Conservation (phyloP, 2,113 vertebrate species). For the Amia ocellicauda region DNA sequence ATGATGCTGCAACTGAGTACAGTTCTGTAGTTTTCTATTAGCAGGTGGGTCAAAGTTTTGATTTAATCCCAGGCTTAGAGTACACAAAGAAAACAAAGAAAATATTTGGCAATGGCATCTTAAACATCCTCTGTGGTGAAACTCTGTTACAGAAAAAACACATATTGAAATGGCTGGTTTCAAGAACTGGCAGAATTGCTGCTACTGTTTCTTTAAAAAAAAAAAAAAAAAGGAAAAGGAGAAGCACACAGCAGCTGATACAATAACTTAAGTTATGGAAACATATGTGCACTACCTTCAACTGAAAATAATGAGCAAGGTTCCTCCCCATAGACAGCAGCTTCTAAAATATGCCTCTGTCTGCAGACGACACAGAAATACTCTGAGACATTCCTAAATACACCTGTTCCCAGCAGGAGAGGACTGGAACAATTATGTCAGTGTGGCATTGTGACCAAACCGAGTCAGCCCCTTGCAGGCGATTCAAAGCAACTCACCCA, state of each 20-base stretch:
- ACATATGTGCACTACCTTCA: not conserved
- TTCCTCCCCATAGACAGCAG: conserved; percentile 1
- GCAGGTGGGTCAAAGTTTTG: no score
- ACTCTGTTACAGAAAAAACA: no score
- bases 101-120: not conserved
- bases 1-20: no score
- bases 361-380: not conserved
- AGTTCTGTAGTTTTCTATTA: no score
- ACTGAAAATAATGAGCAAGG: not conserved
- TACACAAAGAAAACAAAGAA: no score
- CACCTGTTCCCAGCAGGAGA: conserved; percentile 6
- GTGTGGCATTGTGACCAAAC: not conserved
- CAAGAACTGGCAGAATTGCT: not conserved
- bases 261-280: not conserved
- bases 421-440: not conserved
- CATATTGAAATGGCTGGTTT: not conserved
- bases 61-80: no score
- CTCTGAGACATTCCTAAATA: not conserved
- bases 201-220: not conserved
- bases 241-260: not conserved
- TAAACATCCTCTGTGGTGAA: not conserved
- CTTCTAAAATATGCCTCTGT: not conserved
- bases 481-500: no score
- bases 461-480: no score
- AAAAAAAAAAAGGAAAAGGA: not conserved